These are phyloP conservation scores for Triplophysa siluroides DNA, from an alignment of 2,113 vertebrate species.

Conservation along the genomic window DNA sequence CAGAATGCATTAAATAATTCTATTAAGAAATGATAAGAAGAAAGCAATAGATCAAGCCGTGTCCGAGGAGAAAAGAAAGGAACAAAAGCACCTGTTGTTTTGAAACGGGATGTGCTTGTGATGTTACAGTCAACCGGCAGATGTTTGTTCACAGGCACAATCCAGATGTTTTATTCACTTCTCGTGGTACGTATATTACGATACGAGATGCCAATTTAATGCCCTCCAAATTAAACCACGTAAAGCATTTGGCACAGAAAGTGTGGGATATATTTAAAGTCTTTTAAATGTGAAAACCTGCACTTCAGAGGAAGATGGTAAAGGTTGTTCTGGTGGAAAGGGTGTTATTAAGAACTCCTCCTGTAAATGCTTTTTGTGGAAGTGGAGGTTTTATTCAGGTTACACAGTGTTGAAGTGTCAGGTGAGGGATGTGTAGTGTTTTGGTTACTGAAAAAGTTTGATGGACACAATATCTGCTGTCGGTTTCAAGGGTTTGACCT, in stretches of 20 bases:
- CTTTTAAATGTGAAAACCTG: conserved; percentile 8
- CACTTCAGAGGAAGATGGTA: neutral
- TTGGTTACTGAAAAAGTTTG: neutral
- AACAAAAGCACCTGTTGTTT: conserved; percentile 1
- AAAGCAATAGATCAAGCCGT: conserved; percentile 64
- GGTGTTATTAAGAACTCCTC: conserved; percentile 23
- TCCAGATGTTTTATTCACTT: neutral
- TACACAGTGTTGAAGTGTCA: conserved; percentile 3
- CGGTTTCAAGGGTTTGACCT: too few relatives aligned
- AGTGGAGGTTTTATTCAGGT: neutral
- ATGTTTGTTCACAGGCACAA: neutral
- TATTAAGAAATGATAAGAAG: conserved; percentile 65
- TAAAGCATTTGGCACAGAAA: neutral
- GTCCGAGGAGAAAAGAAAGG: conserved; percentile 55
- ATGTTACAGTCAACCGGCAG: neutral
- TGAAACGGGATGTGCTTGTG: neutral
- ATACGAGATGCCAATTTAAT: neutral
- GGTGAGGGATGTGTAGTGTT: neutral
- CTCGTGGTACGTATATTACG: neutral
- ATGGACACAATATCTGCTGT: too few relatives aligned
- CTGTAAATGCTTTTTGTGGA: neutral
- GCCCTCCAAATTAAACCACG: neutral
- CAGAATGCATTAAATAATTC: conserved; percentile 73
- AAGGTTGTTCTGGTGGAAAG: neutral
- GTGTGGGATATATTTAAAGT: neutral